Evolutionary conservation across 2,797 vertebrate genomes (phyloP), one percentile per base, ranked within the genome.

Genomic region (Alcedo quadribrachys): DNA sequence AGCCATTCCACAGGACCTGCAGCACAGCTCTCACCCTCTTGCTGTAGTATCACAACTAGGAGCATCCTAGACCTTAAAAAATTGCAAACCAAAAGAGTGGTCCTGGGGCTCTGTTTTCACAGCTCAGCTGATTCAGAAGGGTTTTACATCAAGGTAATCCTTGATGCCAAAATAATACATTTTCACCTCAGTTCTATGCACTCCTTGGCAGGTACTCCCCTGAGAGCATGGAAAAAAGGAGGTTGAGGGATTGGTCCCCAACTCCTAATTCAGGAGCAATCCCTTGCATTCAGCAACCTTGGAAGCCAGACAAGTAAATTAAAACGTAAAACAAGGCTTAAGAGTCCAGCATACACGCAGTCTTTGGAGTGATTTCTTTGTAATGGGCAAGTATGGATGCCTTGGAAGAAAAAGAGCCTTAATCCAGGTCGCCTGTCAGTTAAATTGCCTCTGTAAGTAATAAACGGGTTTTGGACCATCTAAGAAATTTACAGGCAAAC

Each of bases 281-380:
- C 37, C 2, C 68, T 68, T 82, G 61, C 42, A 30, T 71, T 85
- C 81, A 82, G 89, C 40, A 95, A 93, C 90, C 67, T 22, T 91
- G 81, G 61, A 95, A 90, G 62, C 92, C 81, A 90, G 68, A 88
- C 25, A 63, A 91, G 75, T 66, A 89, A 90, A 91, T 90, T 91
- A 94, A 81, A 96, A 92, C 81, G 73, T 65, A 84, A 88, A 87
- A 77, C 58, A 81, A 90, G 85, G 78, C 75, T 48, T 55, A 15
- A 50, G 46, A 93, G 58, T 61, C 65, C 86, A 78, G 35, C 46
- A 62, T 3, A 15, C 45, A 57, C 6, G 63, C 77, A n/a, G 20
- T 7, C 62, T 77, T 85, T 85, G 67, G 55, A 91, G 58, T 85
- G 68, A 86, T 90, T 88, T 91, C 67, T 87, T 76, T 78, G 1